Evolutionary conservation across 2,888 invertebrate genomes (phyloP).

Genomic region (Coelopa pilipes): DNA sequence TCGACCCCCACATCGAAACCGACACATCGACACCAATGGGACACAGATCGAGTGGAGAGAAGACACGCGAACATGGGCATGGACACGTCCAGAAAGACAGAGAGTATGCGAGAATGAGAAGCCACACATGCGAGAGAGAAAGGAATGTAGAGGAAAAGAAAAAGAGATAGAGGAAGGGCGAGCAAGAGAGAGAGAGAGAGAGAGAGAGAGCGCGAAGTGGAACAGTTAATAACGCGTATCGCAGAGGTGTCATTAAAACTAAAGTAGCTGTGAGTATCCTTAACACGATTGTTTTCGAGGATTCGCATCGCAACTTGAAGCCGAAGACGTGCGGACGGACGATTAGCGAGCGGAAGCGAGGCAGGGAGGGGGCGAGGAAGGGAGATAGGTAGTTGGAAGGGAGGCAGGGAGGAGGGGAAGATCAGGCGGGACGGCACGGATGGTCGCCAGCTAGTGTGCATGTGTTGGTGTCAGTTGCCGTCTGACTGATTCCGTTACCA

Average conservation of each 20-base stretch:
- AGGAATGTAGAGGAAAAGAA: neutral
- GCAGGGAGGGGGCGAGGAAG: neutral
- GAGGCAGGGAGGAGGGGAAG: no score
- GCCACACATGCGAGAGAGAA: neutral
- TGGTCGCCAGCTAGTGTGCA: no score
- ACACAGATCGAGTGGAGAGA: neutral
- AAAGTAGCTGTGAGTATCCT: conserved; percentile 47
- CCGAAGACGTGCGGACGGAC: conserved; percentile 14
- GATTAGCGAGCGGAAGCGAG: no score
- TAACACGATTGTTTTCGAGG: conserved; percentile 47
- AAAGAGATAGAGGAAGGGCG: neutral
- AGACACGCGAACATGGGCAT: neutral
- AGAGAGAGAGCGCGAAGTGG: neutral
- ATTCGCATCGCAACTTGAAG: conserved; percentile 40
- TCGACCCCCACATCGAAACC: neutral
- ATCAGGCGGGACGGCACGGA: no score
- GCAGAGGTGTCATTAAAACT: conserved; percentile 41
- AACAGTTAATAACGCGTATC: conserved; percentile 24
- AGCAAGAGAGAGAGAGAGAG: neutral
- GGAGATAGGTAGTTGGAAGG: neutral
- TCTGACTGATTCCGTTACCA: conserved; percentile 1
- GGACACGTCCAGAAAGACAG: conserved; percentile 1
- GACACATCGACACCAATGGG: no score
- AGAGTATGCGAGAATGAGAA: no score
- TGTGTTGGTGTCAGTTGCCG: conserved; percentile 3